Conservation (phyloP, 1,140 invertebrate genomes). For the Procambarus virginalis region DNA sequence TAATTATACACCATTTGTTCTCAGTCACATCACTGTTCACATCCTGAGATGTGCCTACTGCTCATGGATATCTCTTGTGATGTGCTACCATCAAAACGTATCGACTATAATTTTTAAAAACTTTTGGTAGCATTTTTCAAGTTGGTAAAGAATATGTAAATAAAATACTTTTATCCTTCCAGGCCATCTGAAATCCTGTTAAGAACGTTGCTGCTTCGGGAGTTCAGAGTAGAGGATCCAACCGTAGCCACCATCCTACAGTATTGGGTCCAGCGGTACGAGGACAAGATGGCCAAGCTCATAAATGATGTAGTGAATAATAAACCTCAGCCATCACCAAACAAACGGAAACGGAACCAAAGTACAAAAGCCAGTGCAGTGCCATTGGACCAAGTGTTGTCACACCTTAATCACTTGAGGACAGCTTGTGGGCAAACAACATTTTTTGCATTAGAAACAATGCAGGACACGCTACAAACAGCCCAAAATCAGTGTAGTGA, state of each 20-base stretch:
- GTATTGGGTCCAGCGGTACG: slow-evolving; percentile 93
- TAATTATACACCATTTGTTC: too few relatives aligned
- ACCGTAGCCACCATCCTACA: slow-evolving; percentile 85
- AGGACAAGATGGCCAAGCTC: slow-evolving; percentile 86
- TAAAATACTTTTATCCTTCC: slow-evolving; percentile 69
- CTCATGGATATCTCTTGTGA: too few relatives aligned
- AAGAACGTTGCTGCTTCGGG: slow-evolving; percentile 86
- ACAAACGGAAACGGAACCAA: slow-evolving; percentile 88
- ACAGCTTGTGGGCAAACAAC: slow-evolving; percentile 78
- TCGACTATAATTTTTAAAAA: too few relatives aligned
- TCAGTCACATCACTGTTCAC: too few relatives aligned
- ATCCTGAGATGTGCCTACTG: too few relatives aligned
- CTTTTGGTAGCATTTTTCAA: too few relatives aligned
- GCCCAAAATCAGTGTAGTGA: slow-evolving; percentile 82
- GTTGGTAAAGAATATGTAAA: too few relatives aligned
- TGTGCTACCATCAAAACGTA: too few relatives aligned
- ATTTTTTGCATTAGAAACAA: slow-evolving; percentile 86
- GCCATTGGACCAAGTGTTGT: slow-evolving; percentile 87
- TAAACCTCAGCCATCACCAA: slow-evolving; percentile 86
- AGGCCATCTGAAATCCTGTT: slow-evolving; percentile 90
- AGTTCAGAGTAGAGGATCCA: slow-evolving; percentile 72
- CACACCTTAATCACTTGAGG: slow-evolving; percentile 93
- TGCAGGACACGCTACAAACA: slow-evolving; percentile 88
- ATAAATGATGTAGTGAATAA: slow-evolving; percentile 78
- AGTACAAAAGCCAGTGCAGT: slow-evolving; percentile 79